Evolutionary conservation across 2,888 invertebrate species (phyloP).

Genomic region (Volucella zonaria): DNA sequence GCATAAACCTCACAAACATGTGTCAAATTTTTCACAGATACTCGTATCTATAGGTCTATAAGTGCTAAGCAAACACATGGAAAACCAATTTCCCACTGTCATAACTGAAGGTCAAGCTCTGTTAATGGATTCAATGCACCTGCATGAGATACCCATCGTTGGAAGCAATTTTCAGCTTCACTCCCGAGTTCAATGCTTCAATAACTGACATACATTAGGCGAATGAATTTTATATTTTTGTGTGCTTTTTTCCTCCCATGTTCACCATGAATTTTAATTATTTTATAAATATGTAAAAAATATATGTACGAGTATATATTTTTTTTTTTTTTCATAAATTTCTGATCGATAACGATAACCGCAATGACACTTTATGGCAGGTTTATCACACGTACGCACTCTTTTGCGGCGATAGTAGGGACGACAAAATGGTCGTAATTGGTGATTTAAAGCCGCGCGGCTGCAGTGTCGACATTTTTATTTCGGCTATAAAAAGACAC

Average conservation of each 20-base stretch:
- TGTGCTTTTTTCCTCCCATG: slow-evolving; percentile 4
- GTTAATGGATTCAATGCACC: neutral
- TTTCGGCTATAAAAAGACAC: neutral
- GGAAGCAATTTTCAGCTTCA: neutral
- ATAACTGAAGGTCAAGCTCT: slow-evolving; percentile 6
- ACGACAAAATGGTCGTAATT: neutral
- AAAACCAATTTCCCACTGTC: neutral
- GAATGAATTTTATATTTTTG: neutral
- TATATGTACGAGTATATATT: too few relatives aligned
- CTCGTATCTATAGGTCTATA: too few relatives aligned
- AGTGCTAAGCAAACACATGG: neutral
- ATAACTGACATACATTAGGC: slow-evolving; percentile 15
- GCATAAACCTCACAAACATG: too few relatives aligned
- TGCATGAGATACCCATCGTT: neutral
- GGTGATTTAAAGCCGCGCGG: neutral
- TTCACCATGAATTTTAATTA: slow-evolving; percentile 17
- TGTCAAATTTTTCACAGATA: too few relatives aligned
- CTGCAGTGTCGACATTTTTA: neutral
- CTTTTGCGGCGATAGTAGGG: neutral
- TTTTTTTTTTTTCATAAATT: neutral
- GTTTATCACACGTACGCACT: slow-evolving; percentile 18
- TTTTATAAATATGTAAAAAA: too few relatives aligned
- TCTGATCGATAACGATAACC: neutral
- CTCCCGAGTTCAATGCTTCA: slow-evolving; percentile 12
- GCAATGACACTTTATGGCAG: neutral